phyloP scores from a whole-genome alignment of 1,140 invertebrate species.

The Solen grandis region DNA sequence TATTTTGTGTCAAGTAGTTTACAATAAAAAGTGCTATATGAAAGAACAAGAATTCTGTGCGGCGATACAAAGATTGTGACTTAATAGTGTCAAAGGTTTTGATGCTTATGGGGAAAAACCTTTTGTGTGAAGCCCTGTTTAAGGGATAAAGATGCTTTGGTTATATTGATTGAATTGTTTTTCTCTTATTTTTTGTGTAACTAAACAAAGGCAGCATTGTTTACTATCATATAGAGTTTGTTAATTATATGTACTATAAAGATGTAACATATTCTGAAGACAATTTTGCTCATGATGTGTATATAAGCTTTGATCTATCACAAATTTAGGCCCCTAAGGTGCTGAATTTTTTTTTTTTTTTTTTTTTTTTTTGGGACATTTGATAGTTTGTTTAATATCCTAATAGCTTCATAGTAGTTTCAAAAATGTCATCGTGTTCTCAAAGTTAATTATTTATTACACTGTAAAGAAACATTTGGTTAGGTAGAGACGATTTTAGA shows the following conservation, averaged over 20 bases:
- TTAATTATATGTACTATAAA: background rate
- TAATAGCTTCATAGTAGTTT: no score
- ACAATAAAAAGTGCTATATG: no score
- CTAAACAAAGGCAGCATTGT: background rate
- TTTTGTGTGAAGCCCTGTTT: background rate
- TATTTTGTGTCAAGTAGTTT: no score
- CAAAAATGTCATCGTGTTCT: no score
- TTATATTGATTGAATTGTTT: background rate
- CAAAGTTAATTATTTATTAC: no score
- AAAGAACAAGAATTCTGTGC: background rate
- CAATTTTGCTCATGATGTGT: background rate
- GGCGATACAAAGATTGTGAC: background rate
- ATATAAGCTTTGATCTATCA: background rate
- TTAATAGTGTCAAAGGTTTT: background rate
- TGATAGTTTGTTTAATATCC: no score
- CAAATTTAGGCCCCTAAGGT: background rate
- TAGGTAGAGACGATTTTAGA: no score
- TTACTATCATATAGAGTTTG: background rate
- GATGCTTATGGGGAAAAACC: background rate
- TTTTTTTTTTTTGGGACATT: no score
- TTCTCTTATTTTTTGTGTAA: background rate
- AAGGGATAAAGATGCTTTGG: background rate
- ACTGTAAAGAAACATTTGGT: no score
- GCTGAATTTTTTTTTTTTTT: background rate
- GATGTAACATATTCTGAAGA: background rate